A percentile compares a stretch with the other conserved stretches of the same genome.
These are phyloP conservation scores for Thunnus albacares DNA, from an alignment of 2,797 vertebrate genomes.

Conservation along the genomic window DNA sequence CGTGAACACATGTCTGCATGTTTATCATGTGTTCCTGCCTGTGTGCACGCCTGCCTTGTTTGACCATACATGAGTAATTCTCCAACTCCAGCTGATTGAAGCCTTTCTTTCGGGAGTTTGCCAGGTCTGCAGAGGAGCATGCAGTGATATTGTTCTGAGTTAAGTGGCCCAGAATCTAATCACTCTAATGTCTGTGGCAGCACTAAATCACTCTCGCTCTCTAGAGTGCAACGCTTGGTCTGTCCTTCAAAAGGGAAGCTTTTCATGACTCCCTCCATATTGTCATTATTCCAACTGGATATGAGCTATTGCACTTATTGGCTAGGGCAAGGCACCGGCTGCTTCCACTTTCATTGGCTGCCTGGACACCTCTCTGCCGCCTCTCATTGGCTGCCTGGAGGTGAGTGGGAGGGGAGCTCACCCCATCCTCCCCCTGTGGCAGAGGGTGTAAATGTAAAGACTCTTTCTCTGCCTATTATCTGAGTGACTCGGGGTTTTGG, in stretches of 20 bases:
- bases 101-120: slow-evolving; percentile 27
- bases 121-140: slow-evolving; percentile 75
- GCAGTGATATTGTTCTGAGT: slow-evolving; percentile 72
- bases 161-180: slow-evolving; percentile 84
- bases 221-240: slow-evolving; percentile 68
- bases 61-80: slow-evolving; percentile 28
- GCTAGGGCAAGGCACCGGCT: slow-evolving; percentile 79
- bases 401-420: slow-evolving; percentile 80
- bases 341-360: slow-evolving; percentile 77
- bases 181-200: slow-evolving; percentile 81
- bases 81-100: slow-evolving; percentile 45
- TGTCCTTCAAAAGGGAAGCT: slow-evolving; percentile 81
- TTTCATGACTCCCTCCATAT: slow-evolving; percentile 75
- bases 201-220: slow-evolving; percentile 82
- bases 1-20: slow-evolving; percentile 33
- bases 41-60: slow-evolving; percentile 14
- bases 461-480: slow-evolving; percentile 84
- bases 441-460: slow-evolving; percentile 84
- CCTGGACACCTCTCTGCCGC: slow-evolving; percentile 53
- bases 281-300: slow-evolving; percentile 85
- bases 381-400: slow-evolving; percentile 81
- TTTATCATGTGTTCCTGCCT: slow-evolving; percentile 26
- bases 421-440: slow-evolving; percentile 82
- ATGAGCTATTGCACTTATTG: slow-evolving; percentile 86
- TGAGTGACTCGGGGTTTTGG: slow-evolving; percentile 86